Percentiles rank a stretch among this genome's conserved stretches.
These are phyloP conservation scores for Hylomyscus alleni DNA, from an alignment of 2,797 vertebrate genomes.

Conservation along the genomic window DNA sequence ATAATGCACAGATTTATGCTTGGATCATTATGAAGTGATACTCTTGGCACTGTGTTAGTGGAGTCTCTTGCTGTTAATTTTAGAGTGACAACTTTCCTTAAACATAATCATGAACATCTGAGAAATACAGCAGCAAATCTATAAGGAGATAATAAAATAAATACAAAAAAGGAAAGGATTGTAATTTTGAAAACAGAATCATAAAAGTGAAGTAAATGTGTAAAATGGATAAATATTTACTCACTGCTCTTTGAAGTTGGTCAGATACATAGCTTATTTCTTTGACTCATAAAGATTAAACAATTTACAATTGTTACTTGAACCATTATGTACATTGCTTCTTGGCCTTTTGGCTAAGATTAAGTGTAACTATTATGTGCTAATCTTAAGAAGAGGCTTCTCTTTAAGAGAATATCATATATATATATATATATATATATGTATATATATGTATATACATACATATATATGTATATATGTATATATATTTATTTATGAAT, in stretches of 20 bases:
- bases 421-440: too few species aligned
- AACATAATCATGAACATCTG: slow-evolving; percentile 40
- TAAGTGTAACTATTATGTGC: not conserved
- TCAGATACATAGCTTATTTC: not conserved
- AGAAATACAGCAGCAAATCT: slow-evolving; percentile 25
- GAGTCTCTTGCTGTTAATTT: slow-evolving; percentile 51
- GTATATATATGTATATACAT: not conserved
- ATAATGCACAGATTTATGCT: slow-evolving; percentile 40
- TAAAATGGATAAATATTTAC: slow-evolving; percentile 31
- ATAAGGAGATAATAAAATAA: not conserved
- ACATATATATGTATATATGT: too few species aligned
- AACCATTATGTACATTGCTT: not conserved
- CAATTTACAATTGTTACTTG: not conserved
- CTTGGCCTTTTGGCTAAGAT: not conserved
- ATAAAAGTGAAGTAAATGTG: not conserved
- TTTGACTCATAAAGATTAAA: not conserved
- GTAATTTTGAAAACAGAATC: not conserved
- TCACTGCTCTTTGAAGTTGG: not conserved
- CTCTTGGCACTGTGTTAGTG: slow-evolving; percentile 45
- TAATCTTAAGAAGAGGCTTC: not conserved
- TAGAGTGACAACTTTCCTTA: slow-evolving; percentile 54
- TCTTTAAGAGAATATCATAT: not conserved
- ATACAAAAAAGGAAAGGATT: not conserved
- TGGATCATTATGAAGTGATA: slow-evolving; percentile 68
- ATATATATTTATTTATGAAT: not conserved